These are phyloP conservation scores for Eristalinus sepulchralis DNA, from an alignment of 2,888 invertebrate genomes.

Conservation along the genomic window DNA sequence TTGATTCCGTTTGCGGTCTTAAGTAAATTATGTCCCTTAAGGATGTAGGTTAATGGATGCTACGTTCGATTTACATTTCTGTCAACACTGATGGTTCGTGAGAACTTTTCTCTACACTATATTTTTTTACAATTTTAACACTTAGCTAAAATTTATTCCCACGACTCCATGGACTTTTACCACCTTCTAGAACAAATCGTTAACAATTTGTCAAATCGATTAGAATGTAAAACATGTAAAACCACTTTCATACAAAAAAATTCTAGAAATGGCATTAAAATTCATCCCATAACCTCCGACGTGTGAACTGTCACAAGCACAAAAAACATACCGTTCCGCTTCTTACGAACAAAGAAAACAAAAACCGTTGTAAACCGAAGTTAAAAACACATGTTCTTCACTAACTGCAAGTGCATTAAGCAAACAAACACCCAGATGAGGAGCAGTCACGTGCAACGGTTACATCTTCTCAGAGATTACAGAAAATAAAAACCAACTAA, in stretches of 20 bases:
- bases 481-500: slow-evolving; percentile 12
- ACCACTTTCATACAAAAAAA: background rate
- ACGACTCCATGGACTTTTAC: too few relatives aligned
- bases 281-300: background rate
- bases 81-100: too few relatives aligned
- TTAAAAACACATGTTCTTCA: background rate
- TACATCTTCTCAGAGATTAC: background rate
- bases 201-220: background rate
- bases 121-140: too few relatives aligned
- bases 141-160: too few relatives aligned
- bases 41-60: too few relatives aligned
- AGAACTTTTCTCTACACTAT: too few relatives aligned
- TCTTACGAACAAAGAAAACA: background rate
- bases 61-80: too few relatives aligned
- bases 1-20: too few relatives aligned
- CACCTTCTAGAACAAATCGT: background rate
- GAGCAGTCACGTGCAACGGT: background rate
- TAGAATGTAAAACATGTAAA: too few relatives aligned
- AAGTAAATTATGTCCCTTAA: too few relatives aligned
- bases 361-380: background rate
- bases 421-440: background rate
- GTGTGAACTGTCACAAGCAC: background rate
- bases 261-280: background rate
- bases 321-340: too few relatives aligned
- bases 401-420: background rate